Evolutionary conservation across 2,888 invertebrate genomes (phyloP).

Genomic region (Elegia similella): DNA sequence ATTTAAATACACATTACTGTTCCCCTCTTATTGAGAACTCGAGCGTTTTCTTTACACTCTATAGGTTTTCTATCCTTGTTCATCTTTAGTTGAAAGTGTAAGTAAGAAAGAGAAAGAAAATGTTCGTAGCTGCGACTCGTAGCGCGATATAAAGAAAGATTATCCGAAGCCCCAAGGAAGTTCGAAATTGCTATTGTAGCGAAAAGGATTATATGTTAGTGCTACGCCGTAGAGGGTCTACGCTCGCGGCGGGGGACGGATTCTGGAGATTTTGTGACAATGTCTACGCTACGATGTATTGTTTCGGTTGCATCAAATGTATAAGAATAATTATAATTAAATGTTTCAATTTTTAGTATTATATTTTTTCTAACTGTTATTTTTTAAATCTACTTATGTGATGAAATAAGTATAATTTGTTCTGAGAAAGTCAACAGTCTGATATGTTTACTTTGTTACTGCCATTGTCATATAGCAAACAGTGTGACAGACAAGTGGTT

Average conservation of each 20-base stretch:
- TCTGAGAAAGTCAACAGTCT: no score
- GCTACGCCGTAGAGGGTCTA: constrained; percentile 76
- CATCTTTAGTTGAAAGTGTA: constrained; percentile 24
- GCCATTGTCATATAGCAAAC: no score
- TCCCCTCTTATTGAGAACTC: constrained; percentile 78
- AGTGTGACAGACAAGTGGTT: no score
- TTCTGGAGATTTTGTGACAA: constrained; percentile 53
- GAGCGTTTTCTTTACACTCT: constrained; percentile 63
- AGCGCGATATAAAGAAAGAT: constrained; percentile 82
- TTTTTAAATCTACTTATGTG: no score
- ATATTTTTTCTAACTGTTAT: no score
- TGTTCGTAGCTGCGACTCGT: constrained; percentile 59
- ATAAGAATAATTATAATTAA: neutral
- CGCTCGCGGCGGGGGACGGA: constrained; percentile 51
- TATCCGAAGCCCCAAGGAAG: constrained; percentile 82
- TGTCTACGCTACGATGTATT: constrained; percentile 21
- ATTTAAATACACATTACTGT: constrained; percentile 80
- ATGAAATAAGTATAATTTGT: no score
- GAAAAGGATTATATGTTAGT: constrained; percentile 83
- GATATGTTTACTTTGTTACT: no score
- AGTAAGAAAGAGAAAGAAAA: constrained; percentile 45
- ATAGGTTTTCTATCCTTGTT: constrained; percentile 45
- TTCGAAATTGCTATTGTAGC: constrained; percentile 83
- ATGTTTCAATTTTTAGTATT: neutral
- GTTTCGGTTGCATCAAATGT: constrained; percentile 5